These are phyloP conservation scores for Actinemys pallida DNA, from an alignment of 2,113 vertebrate genomes.

Conservation along the genomic window DNA sequence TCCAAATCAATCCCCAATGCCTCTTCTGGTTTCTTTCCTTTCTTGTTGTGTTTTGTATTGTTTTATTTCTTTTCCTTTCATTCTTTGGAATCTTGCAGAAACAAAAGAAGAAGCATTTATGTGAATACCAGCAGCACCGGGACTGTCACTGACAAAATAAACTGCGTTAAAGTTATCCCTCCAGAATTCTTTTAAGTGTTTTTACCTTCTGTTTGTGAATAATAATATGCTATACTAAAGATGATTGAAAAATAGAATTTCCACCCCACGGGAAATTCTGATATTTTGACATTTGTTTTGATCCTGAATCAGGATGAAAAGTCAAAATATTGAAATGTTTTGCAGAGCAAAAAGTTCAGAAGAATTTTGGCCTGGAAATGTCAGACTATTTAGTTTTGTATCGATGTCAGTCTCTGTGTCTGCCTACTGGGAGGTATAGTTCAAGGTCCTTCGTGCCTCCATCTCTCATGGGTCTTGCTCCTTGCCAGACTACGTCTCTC, in stretches of 20 bases:
- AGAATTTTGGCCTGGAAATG: not conserved
- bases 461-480: not conserved
- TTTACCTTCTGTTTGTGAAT: constrained; percentile 14
- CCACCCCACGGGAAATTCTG: not conserved
- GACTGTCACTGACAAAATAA: constrained; percentile 28
- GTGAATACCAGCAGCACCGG: not conserved
- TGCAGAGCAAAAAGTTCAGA: not conserved
- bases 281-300: constrained; percentile 13
- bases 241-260: not conserved
- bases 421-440: not conserved
- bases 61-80: not conserved
- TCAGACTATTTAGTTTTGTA: not conserved
- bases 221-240: not conserved
- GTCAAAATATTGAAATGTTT: constrained; percentile 13
- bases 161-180: not conserved
- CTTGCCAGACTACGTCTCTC: constrained; percentile 10
- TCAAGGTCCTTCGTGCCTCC: not conserved
- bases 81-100: constrained; percentile 25
- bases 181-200: not conserved
- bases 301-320: constrained; percentile 36
- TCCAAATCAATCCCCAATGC: constrained; percentile 36
- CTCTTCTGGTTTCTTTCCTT: constrained; percentile 45
- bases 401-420: not conserved
- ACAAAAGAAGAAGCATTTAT: constrained; percentile 23
- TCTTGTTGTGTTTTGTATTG: not conserved